phyloP scores from a whole-genome alignment of 2,888 invertebrate genomes.

The Arge pagana region DNA sequence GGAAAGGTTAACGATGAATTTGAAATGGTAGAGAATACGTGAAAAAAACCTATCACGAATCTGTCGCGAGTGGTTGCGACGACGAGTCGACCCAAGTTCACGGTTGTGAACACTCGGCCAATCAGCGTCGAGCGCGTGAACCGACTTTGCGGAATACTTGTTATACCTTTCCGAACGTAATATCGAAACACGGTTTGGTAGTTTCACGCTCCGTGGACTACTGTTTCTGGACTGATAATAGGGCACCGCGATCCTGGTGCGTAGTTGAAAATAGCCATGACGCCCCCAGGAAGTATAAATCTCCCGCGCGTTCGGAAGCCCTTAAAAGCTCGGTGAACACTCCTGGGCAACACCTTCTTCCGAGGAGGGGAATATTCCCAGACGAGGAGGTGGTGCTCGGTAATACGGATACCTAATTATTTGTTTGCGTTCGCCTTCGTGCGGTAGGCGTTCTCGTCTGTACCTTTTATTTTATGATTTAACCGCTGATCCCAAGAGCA shows the following conservation, averaged over 20 bases:
- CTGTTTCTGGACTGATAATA: slow-evolving; percentile 1
- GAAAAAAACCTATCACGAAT: too few relatives aligned
- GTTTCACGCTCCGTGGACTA: too few relatives aligned
- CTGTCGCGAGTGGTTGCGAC: too few relatives aligned
- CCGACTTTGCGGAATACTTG: too few relatives aligned
- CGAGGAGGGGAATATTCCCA: slow-evolving; percentile 2
- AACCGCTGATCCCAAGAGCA: slow-evolving; percentile 35
- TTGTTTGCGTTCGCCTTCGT: slow-evolving; percentile 23
- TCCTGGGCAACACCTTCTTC: slow-evolving; percentile 33
- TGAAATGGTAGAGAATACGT: too few relatives aligned
- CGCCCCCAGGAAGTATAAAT: slow-evolving; percentile 35
- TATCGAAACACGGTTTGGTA: too few relatives aligned
- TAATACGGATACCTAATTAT: slow-evolving; percentile 19
- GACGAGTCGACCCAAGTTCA: too few relatives aligned
- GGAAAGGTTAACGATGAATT: too few relatives aligned
- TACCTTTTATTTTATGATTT: slow-evolving; percentile 35
- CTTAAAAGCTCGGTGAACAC: slow-evolving; percentile 9
- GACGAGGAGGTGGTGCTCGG: background rate
- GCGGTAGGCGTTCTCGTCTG: slow-evolving; percentile 38
- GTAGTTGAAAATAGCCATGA: slow-evolving; percentile 21
- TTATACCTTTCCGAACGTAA: too few relatives aligned
- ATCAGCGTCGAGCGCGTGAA: too few relatives aligned
- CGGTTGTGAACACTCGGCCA: too few relatives aligned
- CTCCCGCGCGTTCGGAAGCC: slow-evolving; percentile 20
- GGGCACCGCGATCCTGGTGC: slow-evolving; percentile 7